Percentiles rank a stretch among this genome's conserved stretches.
phyloP scores from a whole-genome alignment of 1,140 invertebrate species.

The Bombus soroeensis region DNA sequence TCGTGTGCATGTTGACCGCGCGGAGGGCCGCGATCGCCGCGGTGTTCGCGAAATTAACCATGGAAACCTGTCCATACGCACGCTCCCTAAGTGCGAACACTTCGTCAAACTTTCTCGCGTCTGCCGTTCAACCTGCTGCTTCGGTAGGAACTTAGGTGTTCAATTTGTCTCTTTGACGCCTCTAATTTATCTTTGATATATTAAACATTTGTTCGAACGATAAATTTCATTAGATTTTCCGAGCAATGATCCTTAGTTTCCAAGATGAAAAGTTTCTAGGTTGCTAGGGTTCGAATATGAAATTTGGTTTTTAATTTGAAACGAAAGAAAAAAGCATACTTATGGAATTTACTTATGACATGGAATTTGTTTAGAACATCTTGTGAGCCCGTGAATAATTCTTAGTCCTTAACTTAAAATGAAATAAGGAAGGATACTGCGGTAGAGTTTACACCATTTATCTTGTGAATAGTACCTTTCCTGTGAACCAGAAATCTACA shows the following conservation, averaged over 20 bases:
- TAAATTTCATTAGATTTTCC: neutral
- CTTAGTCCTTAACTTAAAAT: neutral
- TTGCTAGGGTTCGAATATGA: neutral
- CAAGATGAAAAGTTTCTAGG: neutral
- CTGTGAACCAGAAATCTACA: no score
- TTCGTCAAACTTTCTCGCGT: neutral
- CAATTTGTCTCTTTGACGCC: no score
- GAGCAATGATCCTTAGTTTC: no score
- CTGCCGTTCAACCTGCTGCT: neutral
- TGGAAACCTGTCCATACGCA: neutral
- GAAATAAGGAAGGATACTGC: neutral
- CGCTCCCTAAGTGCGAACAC: constrained; percentile 3
- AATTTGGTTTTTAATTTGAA: neutral
- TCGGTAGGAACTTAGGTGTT: no score
- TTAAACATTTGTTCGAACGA: no score
- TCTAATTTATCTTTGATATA: no score
- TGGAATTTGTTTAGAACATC: no score
- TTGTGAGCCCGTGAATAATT: neutral
- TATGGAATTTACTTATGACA: no score
- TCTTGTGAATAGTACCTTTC: no score
- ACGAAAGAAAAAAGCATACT: neutral
- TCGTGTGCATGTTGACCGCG: neutral
- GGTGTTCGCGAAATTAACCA: constrained; percentile 23
- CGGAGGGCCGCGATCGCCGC: neutral
- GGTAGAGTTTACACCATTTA: neutral